A percentile compares a stretch with the other conserved stretches of the same genome.
Evolutionary conservation across 2,113 vertebrate species (phyloP).

Genomic region (Trematocara variabile): DNA sequence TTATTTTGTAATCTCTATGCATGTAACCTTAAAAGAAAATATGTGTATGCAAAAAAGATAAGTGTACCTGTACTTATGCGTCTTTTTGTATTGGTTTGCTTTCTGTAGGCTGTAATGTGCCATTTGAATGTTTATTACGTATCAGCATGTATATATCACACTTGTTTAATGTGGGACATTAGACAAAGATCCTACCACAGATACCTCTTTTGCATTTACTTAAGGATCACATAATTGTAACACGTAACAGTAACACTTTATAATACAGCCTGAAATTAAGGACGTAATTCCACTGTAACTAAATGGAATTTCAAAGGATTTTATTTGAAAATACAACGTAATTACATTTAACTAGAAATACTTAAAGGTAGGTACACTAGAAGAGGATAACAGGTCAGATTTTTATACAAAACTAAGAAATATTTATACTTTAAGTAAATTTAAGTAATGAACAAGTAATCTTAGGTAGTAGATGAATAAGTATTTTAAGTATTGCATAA

Average conservation of each 20-base stretch:
- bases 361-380: neutral
- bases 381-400: rapidly evolving
- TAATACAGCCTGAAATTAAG: neutral
- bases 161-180: neutral
- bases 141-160: rapidly evolving
- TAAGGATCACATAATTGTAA: neutral
- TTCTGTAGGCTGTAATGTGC: neutral
- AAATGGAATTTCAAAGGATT: neutral
- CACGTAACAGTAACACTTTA: neutral
- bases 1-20: neutral
- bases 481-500: neutral
- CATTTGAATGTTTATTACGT: neutral
- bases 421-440: neutral
- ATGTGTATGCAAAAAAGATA: neutral
- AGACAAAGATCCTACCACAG: neutral
- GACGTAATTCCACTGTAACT: neutral
- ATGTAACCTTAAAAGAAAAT: neutral
- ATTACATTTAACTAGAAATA: neutral
- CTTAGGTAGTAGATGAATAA: neutral
- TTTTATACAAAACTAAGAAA: neutral
- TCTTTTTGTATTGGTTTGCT: neutral
- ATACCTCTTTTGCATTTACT: neutral
- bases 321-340: neutral
- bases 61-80: too few species aligned
- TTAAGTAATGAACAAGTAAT: neutral